A percentile compares a stretch with the other conserved stretches of the same genome.
Conservation (phyloP, 2,113 vertebrate genomes). For the Daboia siamensis region DNA sequence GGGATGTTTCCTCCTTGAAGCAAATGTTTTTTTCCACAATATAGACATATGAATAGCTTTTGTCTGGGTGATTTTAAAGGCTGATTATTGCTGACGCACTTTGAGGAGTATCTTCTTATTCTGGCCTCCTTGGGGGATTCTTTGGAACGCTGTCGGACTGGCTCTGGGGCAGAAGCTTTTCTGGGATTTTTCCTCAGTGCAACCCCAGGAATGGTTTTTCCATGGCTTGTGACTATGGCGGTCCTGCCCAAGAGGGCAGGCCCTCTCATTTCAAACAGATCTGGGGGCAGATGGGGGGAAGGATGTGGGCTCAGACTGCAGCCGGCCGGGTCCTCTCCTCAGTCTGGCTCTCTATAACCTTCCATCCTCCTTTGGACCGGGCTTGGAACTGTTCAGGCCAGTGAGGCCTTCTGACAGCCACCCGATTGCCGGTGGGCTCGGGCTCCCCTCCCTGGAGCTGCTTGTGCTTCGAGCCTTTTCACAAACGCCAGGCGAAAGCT, state of each 20-base stretch:
- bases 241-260: background rate
- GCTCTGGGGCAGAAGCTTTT: background rate
- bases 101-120: conserved; percentile 1
- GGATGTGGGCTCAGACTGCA: background rate
- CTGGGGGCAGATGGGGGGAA: background rate
- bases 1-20: background rate
- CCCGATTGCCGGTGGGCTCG: background rate
- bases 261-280: background rate
- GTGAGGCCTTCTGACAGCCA: background rate
- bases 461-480: background rate
- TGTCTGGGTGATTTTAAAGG: background rate
- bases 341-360: background rate
- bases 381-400: too few relatives aligned
- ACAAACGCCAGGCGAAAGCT: background rate
- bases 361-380: background rate
- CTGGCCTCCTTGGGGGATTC: conserved; percentile 16
- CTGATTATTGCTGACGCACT: conserved; percentile 2
- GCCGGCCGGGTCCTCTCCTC: background rate
- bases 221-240: background rate
- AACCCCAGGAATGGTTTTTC: background rate
- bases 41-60: background rate
- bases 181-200: background rate
- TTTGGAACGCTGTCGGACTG: background rate
- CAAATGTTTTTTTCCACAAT: background rate
- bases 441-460: background rate